Evolutionary conservation across 2,797 vertebrate species (phyloP).

Genomic region (Natrix natrix): DNA sequence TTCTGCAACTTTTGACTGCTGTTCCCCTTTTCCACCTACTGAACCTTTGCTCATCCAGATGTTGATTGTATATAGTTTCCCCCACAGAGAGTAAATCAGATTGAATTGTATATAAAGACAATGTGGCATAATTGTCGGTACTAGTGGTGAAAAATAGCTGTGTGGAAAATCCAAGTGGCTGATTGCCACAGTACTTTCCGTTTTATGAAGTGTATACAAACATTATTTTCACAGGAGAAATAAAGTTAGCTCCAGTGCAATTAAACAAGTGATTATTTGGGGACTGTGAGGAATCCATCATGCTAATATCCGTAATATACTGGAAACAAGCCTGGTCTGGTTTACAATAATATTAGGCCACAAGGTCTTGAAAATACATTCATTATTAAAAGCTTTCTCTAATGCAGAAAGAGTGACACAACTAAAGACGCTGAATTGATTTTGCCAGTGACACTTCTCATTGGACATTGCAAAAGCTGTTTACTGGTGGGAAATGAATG

Average conservation of each 20-base stretch:
- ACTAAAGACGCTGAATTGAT: accelerated
- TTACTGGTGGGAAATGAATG: neutral
- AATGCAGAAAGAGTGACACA: neutral
- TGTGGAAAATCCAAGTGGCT: slow-evolving; percentile 2
- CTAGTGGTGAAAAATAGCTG: neutral
- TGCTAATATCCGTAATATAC: neutral
- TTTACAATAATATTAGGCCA: neutral
- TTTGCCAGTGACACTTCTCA: neutral
- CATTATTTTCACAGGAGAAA: neutral
- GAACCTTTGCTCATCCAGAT: neutral
- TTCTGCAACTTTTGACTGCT: neutral
- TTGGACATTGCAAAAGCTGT: neutral
- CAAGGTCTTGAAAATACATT: neutral
- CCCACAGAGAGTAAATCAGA: neutral
- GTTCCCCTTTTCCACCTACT: neutral
- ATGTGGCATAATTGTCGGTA: neutral
- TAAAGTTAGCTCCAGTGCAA: neutral
- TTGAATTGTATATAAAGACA: neutral
- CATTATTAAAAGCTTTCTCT: neutral
- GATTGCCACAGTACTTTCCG: neutral
- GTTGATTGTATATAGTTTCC: neutral
- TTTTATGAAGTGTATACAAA: slow-evolving; percentile 3
- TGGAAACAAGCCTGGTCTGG: neutral
- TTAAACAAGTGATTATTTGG: neutral
- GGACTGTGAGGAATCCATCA: neutral